These are phyloP conservation scores for Lacanobia oleracea DNA, from an alignment of 2,888 invertebrate genomes.

Conservation along the genomic window DNA sequence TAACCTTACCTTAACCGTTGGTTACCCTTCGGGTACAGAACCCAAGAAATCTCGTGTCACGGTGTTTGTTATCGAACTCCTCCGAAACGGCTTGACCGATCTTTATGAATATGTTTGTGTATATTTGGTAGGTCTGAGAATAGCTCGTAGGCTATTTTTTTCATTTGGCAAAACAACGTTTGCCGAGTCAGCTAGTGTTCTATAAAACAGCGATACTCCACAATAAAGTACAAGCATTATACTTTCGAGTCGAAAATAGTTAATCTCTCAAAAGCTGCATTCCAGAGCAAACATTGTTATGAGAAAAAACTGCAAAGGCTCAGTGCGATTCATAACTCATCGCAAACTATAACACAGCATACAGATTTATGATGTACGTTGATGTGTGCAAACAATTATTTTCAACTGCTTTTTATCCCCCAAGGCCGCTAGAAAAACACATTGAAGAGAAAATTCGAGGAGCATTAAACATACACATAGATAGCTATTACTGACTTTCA, in stretches of 20 bases:
- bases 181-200: no score
- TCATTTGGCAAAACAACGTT: no score
- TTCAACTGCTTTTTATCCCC: slow-evolving; percentile 25
- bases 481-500: slow-evolving; percentile 26
- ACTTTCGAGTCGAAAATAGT: slow-evolving; percentile 17
- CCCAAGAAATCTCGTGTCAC: no score
- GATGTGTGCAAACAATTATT: slow-evolving; percentile 35
- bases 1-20: no score
- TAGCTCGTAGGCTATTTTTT: no score
- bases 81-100: no score
- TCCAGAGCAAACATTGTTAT: slow-evolving; percentile 28
- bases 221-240: neutral
- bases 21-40: no score
- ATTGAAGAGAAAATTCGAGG: slow-evolving; percentile 10
- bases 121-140: no score
- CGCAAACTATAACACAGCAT: slow-evolving; percentile 24
- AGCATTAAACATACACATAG: slow-evolving; percentile 6
- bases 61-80: no score
- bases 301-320: slow-evolving; percentile 33
- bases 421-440: slow-evolving; percentile 26
- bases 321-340: slow-evolving; percentile 31
- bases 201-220: neutral
- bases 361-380: slow-evolving; percentile 35
- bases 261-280: slow-evolving; percentile 17
- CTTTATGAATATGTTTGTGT: no score